These are phyloP conservation scores for Hedya salicella DNA, from an alignment of 2,888 invertebrate genomes.

Conservation along the genomic window DNA sequence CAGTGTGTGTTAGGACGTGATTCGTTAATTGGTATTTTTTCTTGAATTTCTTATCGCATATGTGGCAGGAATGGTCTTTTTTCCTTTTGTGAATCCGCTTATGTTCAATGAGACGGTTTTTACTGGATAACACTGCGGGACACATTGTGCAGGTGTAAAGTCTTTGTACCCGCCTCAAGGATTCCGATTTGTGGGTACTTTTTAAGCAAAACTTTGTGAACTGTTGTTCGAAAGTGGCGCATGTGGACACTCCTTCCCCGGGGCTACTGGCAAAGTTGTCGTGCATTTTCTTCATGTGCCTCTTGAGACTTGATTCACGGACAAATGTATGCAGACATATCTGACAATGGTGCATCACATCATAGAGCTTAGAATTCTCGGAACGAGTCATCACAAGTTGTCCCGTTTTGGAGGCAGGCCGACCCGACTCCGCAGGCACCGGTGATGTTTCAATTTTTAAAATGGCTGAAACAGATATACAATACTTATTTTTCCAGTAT, in stretches of 20 bases:
- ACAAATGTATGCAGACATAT: not conserved
- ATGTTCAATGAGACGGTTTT: too few species aligned
- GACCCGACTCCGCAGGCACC: too few species aligned
- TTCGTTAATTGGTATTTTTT: not conserved
- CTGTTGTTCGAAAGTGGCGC: not conserved
- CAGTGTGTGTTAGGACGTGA: slow-evolving; percentile 11
- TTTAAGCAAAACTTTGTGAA: not conserved
- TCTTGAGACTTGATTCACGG: not conserved
- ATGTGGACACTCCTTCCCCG: not conserved
- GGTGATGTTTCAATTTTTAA: too few species aligned
- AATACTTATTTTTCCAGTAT: too few species aligned
- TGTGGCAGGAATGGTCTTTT: not conserved
- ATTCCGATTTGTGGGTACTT: not conserved
- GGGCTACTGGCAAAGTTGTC: not conserved
- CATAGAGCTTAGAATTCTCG: too few species aligned
- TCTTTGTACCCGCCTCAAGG: too few species aligned
- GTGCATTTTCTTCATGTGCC: not conserved
- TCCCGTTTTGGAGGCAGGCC: too few species aligned
- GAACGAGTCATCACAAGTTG: too few species aligned
- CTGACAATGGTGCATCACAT: too few species aligned
- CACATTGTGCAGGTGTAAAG: too few species aligned
- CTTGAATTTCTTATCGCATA: not conserved
- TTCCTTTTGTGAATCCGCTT: not conserved
- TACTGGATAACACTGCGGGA: too few species aligned
- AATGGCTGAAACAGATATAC: too few species aligned